Conservation (phyloP, 2,797 vertebrate genomes). For the Melanotaenia nigrans region DNA sequence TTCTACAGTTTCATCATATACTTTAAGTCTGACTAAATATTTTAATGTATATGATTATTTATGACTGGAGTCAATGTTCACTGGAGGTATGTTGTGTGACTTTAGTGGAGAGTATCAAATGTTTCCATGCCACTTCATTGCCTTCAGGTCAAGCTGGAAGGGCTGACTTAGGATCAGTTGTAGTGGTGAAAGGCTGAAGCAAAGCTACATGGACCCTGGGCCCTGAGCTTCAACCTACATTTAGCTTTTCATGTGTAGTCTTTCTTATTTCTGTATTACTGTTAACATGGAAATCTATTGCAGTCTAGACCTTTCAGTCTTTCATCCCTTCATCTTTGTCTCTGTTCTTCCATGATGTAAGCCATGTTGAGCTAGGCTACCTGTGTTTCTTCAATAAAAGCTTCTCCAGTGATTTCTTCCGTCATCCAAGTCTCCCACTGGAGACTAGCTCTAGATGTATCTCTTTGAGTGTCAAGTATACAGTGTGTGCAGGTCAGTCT, state of each 20-base stretch:
- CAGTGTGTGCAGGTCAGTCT: constrained; percentile 75
- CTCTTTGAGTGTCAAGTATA: constrained; percentile 90
- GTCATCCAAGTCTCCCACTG: constrained; percentile 77
- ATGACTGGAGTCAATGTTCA: constrained; percentile 80
- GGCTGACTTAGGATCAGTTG: constrained; percentile 77
- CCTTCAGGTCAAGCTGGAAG: constrained; percentile 74
- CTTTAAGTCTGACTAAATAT: constrained; percentile 87
- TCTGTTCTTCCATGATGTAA: constrained; percentile 59
- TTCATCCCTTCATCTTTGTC: constrained; percentile 55
- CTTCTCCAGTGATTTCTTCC: constrained; percentile 87
- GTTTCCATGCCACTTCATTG: constrained; percentile 78
- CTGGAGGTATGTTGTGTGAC: constrained; percentile 77
- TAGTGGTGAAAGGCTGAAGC: constrained; percentile 62
- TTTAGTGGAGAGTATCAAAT: constrained; percentile 73
- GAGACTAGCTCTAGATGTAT: constrained; percentile 88
- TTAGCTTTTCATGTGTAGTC: constrained; percentile 53
- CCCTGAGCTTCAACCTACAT: constrained; percentile 61
- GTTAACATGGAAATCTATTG: constrained; percentile 54
- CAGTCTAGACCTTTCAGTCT: constrained; percentile 65
- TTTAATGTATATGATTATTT: constrained; percentile 86
- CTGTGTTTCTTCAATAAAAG: constrained; percentile 59
- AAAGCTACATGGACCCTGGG: constrained; percentile 37
- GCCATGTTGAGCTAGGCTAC: constrained; percentile 87
- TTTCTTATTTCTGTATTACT: constrained; percentile 46
- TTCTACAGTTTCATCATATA: constrained; percentile 84